Conservation (phyloP, 23 tunicate genomes). For the Ciona savignyi region DNA sequence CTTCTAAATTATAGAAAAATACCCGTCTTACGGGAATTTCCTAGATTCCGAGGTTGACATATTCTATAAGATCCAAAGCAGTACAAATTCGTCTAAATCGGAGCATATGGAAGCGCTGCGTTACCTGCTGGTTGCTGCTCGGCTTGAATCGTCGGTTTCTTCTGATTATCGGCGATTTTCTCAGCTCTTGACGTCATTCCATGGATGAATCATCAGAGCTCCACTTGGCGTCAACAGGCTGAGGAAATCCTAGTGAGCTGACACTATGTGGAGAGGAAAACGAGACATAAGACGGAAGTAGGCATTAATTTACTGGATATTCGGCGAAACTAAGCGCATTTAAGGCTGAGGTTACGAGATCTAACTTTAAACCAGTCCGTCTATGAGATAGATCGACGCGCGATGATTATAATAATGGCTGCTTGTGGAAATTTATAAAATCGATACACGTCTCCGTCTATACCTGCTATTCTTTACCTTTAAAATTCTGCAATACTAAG, state of each 20-base stretch:
- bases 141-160: neutral
- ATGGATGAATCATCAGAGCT: neutral
- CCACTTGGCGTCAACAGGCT: neutral
- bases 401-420: neutral
- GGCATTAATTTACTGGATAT: neutral
- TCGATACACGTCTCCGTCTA: neutral
- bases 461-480: too few relatives aligned
- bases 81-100: neutral
- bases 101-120: neutral
- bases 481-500: too few relatives aligned
- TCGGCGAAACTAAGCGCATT: too few relatives aligned
- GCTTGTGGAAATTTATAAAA: neutral
- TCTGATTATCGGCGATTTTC: neutral
- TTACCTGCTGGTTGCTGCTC: neutral
- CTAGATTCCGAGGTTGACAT: too few relatives aligned
- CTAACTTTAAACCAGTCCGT: too few relatives aligned
- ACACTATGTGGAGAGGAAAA: neutral
- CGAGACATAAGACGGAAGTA: neutral
- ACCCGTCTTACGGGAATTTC: too few relatives aligned
- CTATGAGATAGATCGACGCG: too few relatives aligned
- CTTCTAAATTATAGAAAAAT: neutral
- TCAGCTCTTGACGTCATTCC: neutral
- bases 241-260: neutral
- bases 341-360: too few relatives aligned
- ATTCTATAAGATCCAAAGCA: too few relatives aligned